Base-by-base conservation (phyloP, 2,888 invertebrate species). In the Drosophila mimica region DNA sequence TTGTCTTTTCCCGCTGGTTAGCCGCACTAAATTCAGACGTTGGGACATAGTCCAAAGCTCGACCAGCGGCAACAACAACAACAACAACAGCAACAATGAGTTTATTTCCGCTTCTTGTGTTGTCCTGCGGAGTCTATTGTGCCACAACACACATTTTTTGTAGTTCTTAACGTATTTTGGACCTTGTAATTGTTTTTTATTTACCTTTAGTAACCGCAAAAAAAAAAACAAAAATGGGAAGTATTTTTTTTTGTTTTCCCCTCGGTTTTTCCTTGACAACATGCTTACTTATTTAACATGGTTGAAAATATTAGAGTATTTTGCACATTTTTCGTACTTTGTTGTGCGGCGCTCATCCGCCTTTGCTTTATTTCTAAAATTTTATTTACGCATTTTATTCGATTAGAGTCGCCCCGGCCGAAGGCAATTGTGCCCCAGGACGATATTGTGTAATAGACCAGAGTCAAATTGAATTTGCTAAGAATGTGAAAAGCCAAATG, bases 371-470 rank as follows among this genome's bases (percentile, higher is more conserved):
- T 66, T 61, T 63, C 33, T 60, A 70, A 56, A 88, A 85, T 86
- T 80, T 71, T 73, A 85, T 88, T 82, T 85, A 88, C 79, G 77
- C 82, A 85, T 71, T 83, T 81, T 68, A 84, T 85, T 88, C 70
- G 72, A 83, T 88, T 88, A 83, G 72, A 71, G 72, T 70, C 40
- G 60, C 67, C 62, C 46, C 53, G 56, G 40, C 70, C 77, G 60
- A 68, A 60, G 77, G 70, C 74, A 74, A 80, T 79, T 74, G 70
- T 63, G 56, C 60, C 63, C 57, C 66, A 63, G 60, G 20, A 3
- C 43, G 28, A 77, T 83, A 79, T 76, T 85, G 83, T 67, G 76
- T 84, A 84, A 84, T 75, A 79, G 73, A 76, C 76, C 76, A 57
- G 67, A 69, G 56, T 70, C 62, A 77, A 88, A 85, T 82, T 86